phyloP scores from a whole-genome alignment of 2,888 invertebrate genomes.

The Cantharis rustica region DNA sequence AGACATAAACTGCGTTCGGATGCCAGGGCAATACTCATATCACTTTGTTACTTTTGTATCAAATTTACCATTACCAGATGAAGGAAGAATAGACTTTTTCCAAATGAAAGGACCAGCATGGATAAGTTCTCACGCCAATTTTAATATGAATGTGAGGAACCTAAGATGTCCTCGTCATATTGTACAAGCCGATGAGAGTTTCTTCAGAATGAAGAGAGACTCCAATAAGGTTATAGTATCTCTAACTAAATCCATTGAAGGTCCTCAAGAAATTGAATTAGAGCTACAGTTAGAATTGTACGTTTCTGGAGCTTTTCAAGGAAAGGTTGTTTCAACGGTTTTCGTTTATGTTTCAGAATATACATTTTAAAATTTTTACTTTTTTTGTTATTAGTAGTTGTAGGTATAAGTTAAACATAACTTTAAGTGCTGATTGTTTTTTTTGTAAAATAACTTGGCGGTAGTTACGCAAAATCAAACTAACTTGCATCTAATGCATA shows the following conservation, averaged over 20 bases:
- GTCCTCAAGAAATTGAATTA: conserved; percentile 90
- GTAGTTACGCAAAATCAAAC: too few relatives aligned
- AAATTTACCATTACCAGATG: conserved; percentile 66
- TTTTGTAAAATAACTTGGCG: neutral
- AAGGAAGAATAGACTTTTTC: conserved; percentile 76
- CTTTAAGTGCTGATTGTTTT: neutral
- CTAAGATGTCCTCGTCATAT: conserved; percentile 68
- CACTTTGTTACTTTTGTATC: conserved; percentile 94
- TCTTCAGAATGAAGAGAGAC: conserved; percentile 54
- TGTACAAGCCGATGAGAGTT: conserved; percentile 48
- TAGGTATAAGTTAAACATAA: neutral
- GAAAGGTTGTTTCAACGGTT: conserved; percentile 83
- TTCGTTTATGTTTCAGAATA: conserved; percentile 86
- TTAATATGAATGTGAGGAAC: conserved; percentile 71
- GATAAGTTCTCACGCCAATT: conserved; percentile 72
- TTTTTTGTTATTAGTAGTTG: neutral
- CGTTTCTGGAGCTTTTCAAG: conserved; percentile 72
- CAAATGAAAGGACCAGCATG: conserved; percentile 84
- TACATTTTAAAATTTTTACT: conserved; percentile 64
- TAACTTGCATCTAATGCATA: too few relatives aligned
- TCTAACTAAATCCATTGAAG: conserved; percentile 73
- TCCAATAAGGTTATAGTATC: conserved; percentile 74
- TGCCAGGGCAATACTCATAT: conserved; percentile 86
- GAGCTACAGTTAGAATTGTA: conserved; percentile 86
- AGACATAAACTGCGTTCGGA: conserved; percentile 75